phyloP scores from a whole-genome alignment of 2,113 vertebrate genomes.

The Nestor notabilis region DNA sequence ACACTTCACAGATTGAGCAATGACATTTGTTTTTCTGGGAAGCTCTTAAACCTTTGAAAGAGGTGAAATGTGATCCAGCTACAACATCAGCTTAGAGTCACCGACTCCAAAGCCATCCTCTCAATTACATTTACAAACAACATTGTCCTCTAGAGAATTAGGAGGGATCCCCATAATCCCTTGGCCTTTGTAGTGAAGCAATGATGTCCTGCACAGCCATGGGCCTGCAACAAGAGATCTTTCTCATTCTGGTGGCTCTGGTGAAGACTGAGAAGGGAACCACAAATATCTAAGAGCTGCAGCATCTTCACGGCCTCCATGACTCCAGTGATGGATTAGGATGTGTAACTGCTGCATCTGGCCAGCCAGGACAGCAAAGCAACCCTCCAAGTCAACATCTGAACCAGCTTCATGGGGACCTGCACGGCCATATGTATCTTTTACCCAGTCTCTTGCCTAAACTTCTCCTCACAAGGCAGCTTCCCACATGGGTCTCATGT shows the following conservation, averaged over 20 bases:
- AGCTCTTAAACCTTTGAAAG: slow-evolving; percentile 47
- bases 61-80: slow-evolving; percentile 50
- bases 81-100: background rate
- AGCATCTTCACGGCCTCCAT: rapidly evolving
- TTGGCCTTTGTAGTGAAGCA: background rate
- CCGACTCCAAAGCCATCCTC: background rate
- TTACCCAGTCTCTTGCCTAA: background rate
- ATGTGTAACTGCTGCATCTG: background rate
- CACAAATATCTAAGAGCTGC: background rate
- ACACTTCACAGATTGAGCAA: slow-evolving; percentile 40
- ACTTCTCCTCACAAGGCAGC: background rate
- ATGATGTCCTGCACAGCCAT: rapidly evolving
- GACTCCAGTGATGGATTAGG: rapidly evolving
- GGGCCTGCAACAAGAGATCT: background rate
- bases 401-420: background rate
- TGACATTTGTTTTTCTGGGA: slow-evolving; percentile 61
- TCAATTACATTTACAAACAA: slow-evolving; percentile 11
- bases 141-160: background rate
- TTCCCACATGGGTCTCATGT: background rate
- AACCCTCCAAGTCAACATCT: background rate
- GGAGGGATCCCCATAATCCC: background rate
- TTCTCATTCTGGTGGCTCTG: background rate
- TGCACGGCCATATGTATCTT: background rate
- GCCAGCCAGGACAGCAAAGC: background rate
- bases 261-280: background rate